Percentiles rank a stretch among this genome's conserved stretches.
Evolutionary conservation across 1,140 invertebrate species (phyloP).

Genomic region (Pseudachorutes palmiensis): DNA sequence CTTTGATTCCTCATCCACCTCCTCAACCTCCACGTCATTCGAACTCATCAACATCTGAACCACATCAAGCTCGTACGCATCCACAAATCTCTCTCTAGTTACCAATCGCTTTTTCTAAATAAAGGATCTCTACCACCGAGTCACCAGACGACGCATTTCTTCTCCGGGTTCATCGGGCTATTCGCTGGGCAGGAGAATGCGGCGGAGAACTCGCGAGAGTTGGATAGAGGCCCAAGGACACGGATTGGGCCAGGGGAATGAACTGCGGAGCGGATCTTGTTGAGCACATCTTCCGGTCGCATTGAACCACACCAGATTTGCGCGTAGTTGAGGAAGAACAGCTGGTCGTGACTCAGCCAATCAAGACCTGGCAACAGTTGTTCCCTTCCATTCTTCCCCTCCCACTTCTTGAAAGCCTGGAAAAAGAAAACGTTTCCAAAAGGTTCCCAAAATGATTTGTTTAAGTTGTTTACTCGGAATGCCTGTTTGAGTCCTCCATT

Average conservation of each 20-base stretch:
- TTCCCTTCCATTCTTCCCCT: constrained; percentile 59
- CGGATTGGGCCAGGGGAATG: constrained; percentile 89
- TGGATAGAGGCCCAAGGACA: constrained; percentile 83
- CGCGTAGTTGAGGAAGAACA: constrained; percentile 84
- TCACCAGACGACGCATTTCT: constrained; percentile 92
- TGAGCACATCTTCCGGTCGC: constrained; percentile 72
- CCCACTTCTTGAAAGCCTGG: constrained; percentile 73
- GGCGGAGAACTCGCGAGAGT: constrained; percentile 79
- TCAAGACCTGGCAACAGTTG: constrained; percentile 66
- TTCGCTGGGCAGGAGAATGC: constrained; percentile 70
- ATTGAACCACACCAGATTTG: constrained; percentile 85
- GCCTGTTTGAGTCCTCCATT: constrained; percentile 92
- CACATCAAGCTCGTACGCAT: no score
- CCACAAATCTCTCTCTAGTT: neutral
- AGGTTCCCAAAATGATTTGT: neutral
- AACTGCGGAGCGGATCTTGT: constrained; percentile 86
- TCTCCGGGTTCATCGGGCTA: constrained; percentile 77
- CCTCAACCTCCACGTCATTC: constrained; percentile 11
- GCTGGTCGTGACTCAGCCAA: constrained; percentile 67
- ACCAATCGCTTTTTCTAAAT: neutral
- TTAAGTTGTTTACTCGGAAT: constrained; percentile 61
- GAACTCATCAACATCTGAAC: neutral
- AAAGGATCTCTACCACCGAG: neutral
- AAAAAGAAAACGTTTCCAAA: constrained; percentile 1
- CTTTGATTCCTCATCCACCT: constrained; percentile 31